Evolutionary conservation across 2,888 invertebrate genomes (phyloP), one percentile per base, ranked within the genome.

Genomic region (Cylloceria caligata): DNA sequence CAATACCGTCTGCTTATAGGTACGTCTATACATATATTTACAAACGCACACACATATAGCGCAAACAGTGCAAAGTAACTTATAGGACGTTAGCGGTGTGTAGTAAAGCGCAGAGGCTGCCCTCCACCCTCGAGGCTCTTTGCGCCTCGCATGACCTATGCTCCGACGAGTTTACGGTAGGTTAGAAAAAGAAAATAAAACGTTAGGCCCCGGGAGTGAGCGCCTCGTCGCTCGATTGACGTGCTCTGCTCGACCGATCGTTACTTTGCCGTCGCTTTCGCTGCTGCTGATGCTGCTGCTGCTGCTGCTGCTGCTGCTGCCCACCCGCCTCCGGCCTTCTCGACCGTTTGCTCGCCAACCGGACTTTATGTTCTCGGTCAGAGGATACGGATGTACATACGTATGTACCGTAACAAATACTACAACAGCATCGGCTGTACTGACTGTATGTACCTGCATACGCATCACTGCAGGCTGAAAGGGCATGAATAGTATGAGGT

Each of bases 91-190:
- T 45, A 16, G 27, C 9, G 30, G 47, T 49, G 45, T 68, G 6
- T 36, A 36, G 47, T 21, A 39, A 52, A 64, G 30, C n/a, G 39
- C 7, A 27, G 52, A 36, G 21, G 45, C 6, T 24, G 34, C 30
- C 67, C 24, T 49, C 55, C 64, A 72, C 55, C 64, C 78, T 45
- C 64, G 34, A 45, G 47, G 74, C 52, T 65, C 64, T 49, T 49
- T 65, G 42, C 55, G 30, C 30, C 65, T 72, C 65, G 72, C 78
- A 57, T 78, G 78, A 78, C 65, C 78, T 57, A 72, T 76, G 76
- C 68, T 60, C 67, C 57, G 78, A 39, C 60, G 55, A 65, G 72
- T 57, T 71, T 78, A 72, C 65, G 65, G 71, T 72, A 72, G 64
- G 65, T 72, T 72, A 78, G 71, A 42, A 45, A 71, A 78, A 65